Conservation (phyloP, 2,888 invertebrate species). For the Ecliptopera silaceata region DNA sequence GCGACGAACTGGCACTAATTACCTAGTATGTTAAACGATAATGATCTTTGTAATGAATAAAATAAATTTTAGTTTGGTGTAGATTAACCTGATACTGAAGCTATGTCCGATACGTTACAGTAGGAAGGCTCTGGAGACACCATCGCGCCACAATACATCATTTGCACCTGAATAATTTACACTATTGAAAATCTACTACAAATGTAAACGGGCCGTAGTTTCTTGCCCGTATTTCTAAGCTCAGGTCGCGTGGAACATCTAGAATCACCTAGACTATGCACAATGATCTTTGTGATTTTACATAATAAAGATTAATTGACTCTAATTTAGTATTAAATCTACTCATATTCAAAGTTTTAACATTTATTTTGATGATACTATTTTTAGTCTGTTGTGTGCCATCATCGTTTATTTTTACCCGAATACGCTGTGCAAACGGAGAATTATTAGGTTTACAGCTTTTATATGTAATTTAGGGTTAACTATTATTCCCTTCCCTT, state of each 20-base stretch:
- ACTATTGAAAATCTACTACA: neutral
- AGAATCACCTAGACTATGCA: too few relatives aligned
- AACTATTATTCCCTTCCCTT: too few relatives aligned
- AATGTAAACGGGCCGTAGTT: too few relatives aligned
- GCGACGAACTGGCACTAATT: neutral
- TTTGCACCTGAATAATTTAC: slow-evolving; percentile 61
- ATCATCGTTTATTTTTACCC: too few relatives aligned
- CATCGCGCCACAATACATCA: slow-evolving; percentile 77
- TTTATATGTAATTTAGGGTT: too few relatives aligned
- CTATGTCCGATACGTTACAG: slow-evolving; percentile 76
- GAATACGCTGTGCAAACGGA: too few relatives aligned
- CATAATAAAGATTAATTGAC: too few relatives aligned
- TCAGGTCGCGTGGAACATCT: too few relatives aligned
- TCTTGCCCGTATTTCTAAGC: too few relatives aligned
- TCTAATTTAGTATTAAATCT: too few relatives aligned
- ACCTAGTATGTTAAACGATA: neutral
- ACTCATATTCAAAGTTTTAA: neutral
- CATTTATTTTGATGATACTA: neutral
- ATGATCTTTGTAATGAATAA: neutral
- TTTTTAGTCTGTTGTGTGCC: neutral
- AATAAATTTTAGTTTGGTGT: neutral
- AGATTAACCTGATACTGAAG: slow-evolving; percentile 74
- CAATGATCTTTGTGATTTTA: too few relatives aligned
- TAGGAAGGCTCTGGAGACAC: slow-evolving; percentile 76
- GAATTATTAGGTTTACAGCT: too few relatives aligned